phyloP scores from a whole-genome alignment of 1,140 invertebrate species.

The Teleogryllus occipitalis region DNA sequence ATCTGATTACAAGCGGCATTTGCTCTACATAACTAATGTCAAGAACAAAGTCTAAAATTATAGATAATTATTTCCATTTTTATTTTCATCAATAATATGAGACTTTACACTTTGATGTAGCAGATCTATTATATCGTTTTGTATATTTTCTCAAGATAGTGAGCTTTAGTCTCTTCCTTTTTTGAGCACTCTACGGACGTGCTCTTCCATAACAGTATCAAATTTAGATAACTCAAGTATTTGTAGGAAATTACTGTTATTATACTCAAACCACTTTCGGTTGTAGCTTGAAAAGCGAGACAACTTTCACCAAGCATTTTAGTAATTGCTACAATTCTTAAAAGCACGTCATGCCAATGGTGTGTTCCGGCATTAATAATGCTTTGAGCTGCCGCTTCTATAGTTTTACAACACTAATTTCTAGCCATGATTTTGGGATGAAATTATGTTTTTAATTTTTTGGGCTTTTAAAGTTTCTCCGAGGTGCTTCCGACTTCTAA shows the following conservation, averaged over 20 bases:
- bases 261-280: constrained; percentile 18
- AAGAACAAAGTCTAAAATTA: constrained; percentile 9
- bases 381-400: constrained; percentile 10
- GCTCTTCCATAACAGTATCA: constrained; percentile 20
- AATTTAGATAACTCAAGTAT: constrained; percentile 22
- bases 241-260: constrained; percentile 25
- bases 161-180: too few relatives aligned
- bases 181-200: too few relatives aligned
- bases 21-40: constrained; percentile 20
- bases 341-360: not conserved
- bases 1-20: constrained; percentile 17
- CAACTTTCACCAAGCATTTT: constrained; percentile 21
- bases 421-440: constrained; percentile 22
- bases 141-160: too few relatives aligned
- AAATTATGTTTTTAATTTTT: too few relatives aligned
- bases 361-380: constrained; percentile 13
- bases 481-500: constrained; percentile 18
- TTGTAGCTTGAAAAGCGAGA: constrained; percentile 15
- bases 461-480: too few relatives aligned
- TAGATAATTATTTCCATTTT: too few relatives aligned
- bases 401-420: constrained; percentile 21
- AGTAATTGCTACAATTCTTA: constrained; percentile 12
- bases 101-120: too few relatives aligned
- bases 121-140: too few relatives aligned
- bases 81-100: too few relatives aligned